Conservation (phyloP, 1,140 invertebrate genomes). For the Bilobella aurantiaca region DNA sequence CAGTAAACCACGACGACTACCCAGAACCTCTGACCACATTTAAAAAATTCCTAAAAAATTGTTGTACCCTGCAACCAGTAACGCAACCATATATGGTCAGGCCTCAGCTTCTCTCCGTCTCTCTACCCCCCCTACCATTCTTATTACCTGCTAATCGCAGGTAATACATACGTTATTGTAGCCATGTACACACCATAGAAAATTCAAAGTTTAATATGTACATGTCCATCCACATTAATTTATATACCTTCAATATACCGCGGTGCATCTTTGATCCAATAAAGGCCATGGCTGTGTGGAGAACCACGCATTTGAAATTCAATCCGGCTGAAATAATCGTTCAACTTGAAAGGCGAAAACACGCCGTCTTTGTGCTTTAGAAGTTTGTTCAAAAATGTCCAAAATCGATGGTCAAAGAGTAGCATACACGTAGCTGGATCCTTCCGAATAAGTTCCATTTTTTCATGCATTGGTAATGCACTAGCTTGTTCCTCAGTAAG, state of each 20-base stretch:
- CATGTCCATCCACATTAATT: too few species aligned
- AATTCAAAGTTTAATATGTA: not conserved
- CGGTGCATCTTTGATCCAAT: slow-evolving; percentile 20
- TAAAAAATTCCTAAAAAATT: too few species aligned
- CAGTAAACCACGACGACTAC: too few species aligned
- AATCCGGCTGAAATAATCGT: slow-evolving; percentile 15
- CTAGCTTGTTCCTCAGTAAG: slow-evolving; percentile 29
- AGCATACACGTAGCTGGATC: slow-evolving; percentile 41
- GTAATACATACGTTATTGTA: too few species aligned
- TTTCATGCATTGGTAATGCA: slow-evolving; percentile 35
- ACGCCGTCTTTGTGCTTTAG: slow-evolving; percentile 5
- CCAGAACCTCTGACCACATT: too few species aligned
- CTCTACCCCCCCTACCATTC: not conserved
- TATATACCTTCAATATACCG: not conserved
- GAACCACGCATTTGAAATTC: slow-evolving; percentile 23
- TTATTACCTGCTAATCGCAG: too few species aligned
- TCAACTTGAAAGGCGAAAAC: slow-evolving; percentile 3
- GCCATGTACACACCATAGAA: not conserved
- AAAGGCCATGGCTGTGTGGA: slow-evolving; percentile 18
- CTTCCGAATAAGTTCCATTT: slow-evolving; percentile 38
- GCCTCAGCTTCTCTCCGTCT: too few species aligned
- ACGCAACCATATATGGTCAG: too few species aligned
- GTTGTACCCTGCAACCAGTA: too few species aligned
- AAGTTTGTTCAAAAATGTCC: not conserved
- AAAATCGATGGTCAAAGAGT: slow-evolving; percentile 18